Percentiles rank a stretch among this genome's conserved stretches.
phyloP scores from a whole-genome alignment of 2,888 invertebrate species.

The Tridacna crocea region DNA sequence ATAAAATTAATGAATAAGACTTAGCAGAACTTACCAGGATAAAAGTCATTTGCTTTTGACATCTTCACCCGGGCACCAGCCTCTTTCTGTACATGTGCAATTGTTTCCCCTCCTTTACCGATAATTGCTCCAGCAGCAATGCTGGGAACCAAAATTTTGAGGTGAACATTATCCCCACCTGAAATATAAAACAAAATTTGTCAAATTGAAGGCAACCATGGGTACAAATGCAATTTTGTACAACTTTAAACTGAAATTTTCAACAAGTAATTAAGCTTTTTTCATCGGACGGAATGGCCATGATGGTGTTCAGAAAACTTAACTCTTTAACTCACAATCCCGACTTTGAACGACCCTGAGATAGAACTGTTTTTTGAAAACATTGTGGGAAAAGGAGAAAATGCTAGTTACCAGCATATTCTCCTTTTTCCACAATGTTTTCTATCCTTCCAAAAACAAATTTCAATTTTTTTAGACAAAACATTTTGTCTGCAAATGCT shows the following conservation, averaged over 20 bases:
- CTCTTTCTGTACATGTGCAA: slow-evolving; percentile 98
- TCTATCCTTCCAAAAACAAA: too few relatives aligned
- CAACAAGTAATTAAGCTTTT: too few relatives aligned
- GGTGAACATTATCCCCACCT: slow-evolving; percentile 87
- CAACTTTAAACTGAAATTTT: too few relatives aligned
- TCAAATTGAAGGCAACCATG: too few relatives aligned
- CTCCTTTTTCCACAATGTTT: too few relatives aligned
- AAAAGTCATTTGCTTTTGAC: slow-evolving; percentile 99
- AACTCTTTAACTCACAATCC: slow-evolving; percentile 1
- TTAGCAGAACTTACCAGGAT: slow-evolving; percentile 91
- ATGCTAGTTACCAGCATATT: not conserved
- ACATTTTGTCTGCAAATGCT: too few relatives aligned
- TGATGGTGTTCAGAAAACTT: not conserved
- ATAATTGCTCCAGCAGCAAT: slow-evolving; percentile 98
- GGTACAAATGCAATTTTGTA: too few relatives aligned
- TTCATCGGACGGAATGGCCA: not conserved
- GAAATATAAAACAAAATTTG: slow-evolving; percentile 23
- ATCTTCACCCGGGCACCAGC: slow-evolving; percentile 99
- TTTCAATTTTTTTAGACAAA: too few relatives aligned
- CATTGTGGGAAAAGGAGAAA: slow-evolving; percentile 1
- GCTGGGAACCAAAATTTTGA: slow-evolving; percentile 97
- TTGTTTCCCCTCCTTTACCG: slow-evolving; percentile 99
- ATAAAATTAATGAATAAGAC: too few relatives aligned
- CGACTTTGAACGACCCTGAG: too few relatives aligned
- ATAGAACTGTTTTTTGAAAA: too few relatives aligned